These are phyloP conservation scores for Phenacoccus solenopsis DNA, from an alignment of 1,140 invertebrate genomes.

Conservation along the genomic window DNA sequence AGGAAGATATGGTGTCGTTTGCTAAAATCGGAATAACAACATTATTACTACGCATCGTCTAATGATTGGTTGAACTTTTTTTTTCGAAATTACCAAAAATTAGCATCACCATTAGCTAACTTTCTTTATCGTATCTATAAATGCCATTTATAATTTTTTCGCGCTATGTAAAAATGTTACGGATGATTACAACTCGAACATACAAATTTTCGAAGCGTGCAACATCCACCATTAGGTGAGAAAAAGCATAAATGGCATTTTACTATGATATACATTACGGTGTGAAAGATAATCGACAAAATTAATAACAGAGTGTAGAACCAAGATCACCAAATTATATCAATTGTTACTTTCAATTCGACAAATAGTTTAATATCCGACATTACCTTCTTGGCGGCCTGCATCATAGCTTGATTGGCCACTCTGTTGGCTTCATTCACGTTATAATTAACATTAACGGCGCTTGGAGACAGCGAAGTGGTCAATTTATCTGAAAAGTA, in stretches of 20 bases:
- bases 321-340: too few relatives aligned
- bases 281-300: not conserved
- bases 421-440: not conserved
- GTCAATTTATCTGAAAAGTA: not conserved
- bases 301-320: not conserved
- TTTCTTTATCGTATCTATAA: not conserved
- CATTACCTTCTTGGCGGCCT: not conserved
- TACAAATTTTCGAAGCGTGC: not conserved
- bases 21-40: constrained; percentile 3
- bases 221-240: not conserved
- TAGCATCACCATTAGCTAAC: too few relatives aligned
- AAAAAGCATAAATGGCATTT: not conserved
- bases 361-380: too few relatives aligned
- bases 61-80: too few relatives aligned
- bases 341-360: too few relatives aligned
- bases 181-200: too few relatives aligned
- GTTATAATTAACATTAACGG: not conserved
- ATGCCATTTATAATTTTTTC: not conserved
- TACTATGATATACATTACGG: not conserved
- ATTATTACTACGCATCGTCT: not conserved
- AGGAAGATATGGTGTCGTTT: constrained; percentile 6
- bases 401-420: not conserved
- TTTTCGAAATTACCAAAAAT: too few relatives aligned
- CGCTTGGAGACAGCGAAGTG: not conserved
- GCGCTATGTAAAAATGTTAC: too few relatives aligned